Evolutionary conservation across 2,113 vertebrate genomes (phyloP).

Genomic region (Sebastes schlegelii): DNA sequence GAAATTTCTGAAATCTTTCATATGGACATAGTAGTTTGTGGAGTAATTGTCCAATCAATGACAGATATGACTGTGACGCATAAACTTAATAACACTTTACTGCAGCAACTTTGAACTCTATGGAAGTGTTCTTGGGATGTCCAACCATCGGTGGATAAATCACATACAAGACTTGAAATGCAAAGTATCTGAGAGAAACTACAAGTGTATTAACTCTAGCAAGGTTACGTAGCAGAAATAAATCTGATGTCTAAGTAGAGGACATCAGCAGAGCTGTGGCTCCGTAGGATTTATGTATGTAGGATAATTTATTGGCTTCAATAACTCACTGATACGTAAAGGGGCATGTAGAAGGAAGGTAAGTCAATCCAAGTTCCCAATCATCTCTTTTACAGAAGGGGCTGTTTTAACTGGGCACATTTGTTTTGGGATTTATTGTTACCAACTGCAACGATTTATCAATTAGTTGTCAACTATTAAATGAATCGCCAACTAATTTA

Average conservation of each 20-base stretch:
- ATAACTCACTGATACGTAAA: not conserved
- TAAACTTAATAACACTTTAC: not conserved
- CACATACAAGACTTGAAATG: not conserved
- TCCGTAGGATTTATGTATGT: not conserved
- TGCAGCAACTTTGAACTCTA: not conserved
- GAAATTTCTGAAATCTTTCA: not conserved
- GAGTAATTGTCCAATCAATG: not conserved
- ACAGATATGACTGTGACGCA: not conserved
- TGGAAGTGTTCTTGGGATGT: not conserved
- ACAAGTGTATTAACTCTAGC: slow-evolving; percentile 1
- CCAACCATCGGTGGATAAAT: not conserved
- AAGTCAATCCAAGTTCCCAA: not conserved
- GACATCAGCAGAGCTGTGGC: slow-evolving; percentile 5
- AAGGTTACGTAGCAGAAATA: not conserved
- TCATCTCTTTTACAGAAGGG: not conserved
- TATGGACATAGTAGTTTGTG: not conserved
- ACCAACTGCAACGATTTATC: too few species aligned
- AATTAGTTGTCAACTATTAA: too few species aligned
- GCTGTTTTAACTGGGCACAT: not conserved
- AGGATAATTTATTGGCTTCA: not conserved
- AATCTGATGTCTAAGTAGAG: not conserved
- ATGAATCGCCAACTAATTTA: too few species aligned
- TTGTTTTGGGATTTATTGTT: not conserved
- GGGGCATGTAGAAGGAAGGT: not conserved
- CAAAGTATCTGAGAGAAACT: not conserved